Evolutionary conservation across 2,888 invertebrate species (phyloP), one percentile per base, ranked within the genome.

Genomic region (Chloromyia formosa): DNA sequence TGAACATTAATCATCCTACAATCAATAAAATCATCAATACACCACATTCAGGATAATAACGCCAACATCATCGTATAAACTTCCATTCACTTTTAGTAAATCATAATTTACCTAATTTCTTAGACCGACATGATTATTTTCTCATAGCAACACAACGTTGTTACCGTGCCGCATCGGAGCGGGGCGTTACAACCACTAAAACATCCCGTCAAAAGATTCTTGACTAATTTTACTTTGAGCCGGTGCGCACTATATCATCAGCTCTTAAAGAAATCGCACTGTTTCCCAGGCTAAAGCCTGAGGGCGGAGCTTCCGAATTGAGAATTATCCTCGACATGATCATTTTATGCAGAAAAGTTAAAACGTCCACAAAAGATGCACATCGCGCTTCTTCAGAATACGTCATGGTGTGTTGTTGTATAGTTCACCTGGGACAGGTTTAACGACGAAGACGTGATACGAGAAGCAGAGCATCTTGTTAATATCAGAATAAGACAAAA

Each of bases 301-400:
- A 82, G 84, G 83, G 83, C 83, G 83, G 83, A 84, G 83, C 83
- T 83, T 82, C 83, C 83, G 84, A 83, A 83, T 83, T 83, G 83
- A 82, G 80, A 78, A 79, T 78, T 77, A 77, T 75, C 77, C 76
- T 35, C 27, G 27, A 35, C 27, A 73, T 18, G 74, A 64, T 61
- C 20, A 56, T 40, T 20, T 27, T 35, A 27, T 60, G 20, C 40
- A 49, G 18, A 66, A 66, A 12, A 18, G 42, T 66, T 2, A 49
- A 66, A 14, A 23, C 60, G 23, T 62, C 40, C 16, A 1, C 1
- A 49, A 20, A 22, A 66, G 49, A 66, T 56, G 56, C 20, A 18
- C 9, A 14, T 45, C 18, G 20, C 56, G 18, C 9, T 18, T 66
- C 18, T 42, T 42, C n/a, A n/a, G 23, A 7, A 12, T 22, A 18